Evolutionary conservation across 2,113 vertebrate genomes (phyloP).

Genomic region (Callipepla californica): DNA sequence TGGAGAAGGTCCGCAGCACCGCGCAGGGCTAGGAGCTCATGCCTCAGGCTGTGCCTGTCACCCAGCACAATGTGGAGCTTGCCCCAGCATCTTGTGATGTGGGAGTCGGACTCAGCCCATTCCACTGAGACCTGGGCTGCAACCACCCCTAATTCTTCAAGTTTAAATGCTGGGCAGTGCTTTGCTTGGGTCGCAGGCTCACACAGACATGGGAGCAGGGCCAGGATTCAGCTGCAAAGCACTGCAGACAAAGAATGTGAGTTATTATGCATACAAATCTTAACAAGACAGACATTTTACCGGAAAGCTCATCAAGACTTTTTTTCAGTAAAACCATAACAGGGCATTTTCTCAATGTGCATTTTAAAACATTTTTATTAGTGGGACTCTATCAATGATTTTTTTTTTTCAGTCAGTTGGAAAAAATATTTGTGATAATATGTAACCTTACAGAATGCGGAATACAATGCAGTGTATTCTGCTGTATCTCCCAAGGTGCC

Average conservation of each 20-base stretch:
- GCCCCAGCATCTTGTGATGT: neutral
- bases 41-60: constrained; percentile 10
- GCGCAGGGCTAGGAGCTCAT: neutral
- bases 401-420: neutral
- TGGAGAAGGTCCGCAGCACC: neutral
- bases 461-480: neutral
- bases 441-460: neutral
- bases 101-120: neutral
- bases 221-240: neutral
- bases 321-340: neutral
- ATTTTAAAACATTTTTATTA: neutral
- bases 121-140: neutral
- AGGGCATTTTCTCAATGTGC: neutral
- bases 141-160: neutral
- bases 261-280: neutral
- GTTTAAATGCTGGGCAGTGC: neutral
- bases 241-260: neutral
- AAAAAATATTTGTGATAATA: neutral
- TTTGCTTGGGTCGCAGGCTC: neutral
- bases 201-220: neutral
- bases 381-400: neutral
- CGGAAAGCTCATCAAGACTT: neutral
- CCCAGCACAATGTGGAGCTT: neutral
- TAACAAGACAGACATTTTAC: neutral
- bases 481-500: neutral